phyloP scores from a whole-genome alignment of 1,140 invertebrate genomes.

The Eueides isabella region DNA sequence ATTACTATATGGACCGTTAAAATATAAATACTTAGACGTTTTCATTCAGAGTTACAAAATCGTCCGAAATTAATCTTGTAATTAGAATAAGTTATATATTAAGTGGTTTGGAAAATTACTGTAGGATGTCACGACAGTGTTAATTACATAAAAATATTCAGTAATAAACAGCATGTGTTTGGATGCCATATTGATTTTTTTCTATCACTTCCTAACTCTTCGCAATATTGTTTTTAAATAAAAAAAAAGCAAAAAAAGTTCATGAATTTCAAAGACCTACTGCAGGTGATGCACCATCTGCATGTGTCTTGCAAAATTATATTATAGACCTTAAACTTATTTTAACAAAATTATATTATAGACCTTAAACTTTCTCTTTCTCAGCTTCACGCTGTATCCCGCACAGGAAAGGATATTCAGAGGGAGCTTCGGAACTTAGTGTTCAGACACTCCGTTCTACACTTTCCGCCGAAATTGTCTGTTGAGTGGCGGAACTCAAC shows the following conservation, averaged over 20 bases:
- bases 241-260: too few species aligned
- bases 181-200: slow-evolving; percentile 56
- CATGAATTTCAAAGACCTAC: too few species aligned
- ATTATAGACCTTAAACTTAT: too few species aligned
- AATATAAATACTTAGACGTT: not conserved
- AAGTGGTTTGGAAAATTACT: slow-evolving; percentile 75
- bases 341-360: too few species aligned
- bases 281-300: too few species aligned
- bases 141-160: slow-evolving; percentile 66
- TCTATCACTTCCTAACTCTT: slow-evolving; percentile 28
- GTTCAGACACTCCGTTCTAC: too few species aligned
- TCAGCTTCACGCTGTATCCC: not conserved
- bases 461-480: too few species aligned
- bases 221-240: not conserved
- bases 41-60: slow-evolving; percentile 41
- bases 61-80: slow-evolving; percentile 64
- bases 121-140: slow-evolving; percentile 64
- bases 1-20: not conserved
- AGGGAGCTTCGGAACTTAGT: too few species aligned
- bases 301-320: too few species aligned
- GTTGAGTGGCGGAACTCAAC: too few species aligned
- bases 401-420: too few species aligned
- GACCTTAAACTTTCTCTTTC: too few species aligned
- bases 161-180: slow-evolving; percentile 76
- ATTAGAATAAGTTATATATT: slow-evolving; percentile 67